These are phyloP conservation scores for Indri indri DNA, from an alignment of 2,113 vertebrate species.

Conservation along the genomic window DNA sequence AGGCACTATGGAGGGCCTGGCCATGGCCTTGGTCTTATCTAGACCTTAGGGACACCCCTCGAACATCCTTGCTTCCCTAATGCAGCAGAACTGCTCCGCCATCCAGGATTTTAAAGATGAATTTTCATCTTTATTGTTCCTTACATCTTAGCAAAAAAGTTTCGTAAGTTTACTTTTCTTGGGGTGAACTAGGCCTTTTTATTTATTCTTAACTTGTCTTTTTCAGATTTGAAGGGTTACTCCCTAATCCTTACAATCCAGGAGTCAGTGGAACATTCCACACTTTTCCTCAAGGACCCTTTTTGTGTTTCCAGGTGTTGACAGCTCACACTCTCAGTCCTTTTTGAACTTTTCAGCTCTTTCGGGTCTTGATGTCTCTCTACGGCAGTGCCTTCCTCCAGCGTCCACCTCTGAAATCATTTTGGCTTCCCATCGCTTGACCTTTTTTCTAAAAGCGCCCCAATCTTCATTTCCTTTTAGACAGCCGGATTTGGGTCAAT, in stretches of 20 bases:
- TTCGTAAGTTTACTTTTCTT: not conserved
- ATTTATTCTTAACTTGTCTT: not conserved
- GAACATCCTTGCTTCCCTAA: not conserved
- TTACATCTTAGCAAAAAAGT: not conserved
- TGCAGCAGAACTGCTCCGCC: fast-evolving
- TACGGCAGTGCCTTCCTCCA: not conserved
- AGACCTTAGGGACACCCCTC: not conserved
- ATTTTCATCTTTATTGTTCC: not conserved
- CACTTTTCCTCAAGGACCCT: not conserved
- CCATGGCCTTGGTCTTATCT: not conserved
- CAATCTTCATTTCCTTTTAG: not conserved
- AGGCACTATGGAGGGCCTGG: not conserved
- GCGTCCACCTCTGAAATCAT: not conserved
- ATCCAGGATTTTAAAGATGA: not conserved
- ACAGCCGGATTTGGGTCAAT: not conserved
- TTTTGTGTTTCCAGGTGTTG: too few species aligned
- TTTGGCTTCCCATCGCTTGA: not conserved
- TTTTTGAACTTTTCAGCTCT: not conserved
- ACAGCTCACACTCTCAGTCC: not conserved
- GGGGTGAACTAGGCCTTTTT: not conserved
- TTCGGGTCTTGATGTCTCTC: not conserved
- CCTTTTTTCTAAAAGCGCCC: not conserved
- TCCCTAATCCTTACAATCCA: not conserved
- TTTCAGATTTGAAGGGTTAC: not conserved
- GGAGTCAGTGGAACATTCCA: not conserved